Conservation (phyloP, 2,888 invertebrate species). For the Amaurobius ferox region DNA sequence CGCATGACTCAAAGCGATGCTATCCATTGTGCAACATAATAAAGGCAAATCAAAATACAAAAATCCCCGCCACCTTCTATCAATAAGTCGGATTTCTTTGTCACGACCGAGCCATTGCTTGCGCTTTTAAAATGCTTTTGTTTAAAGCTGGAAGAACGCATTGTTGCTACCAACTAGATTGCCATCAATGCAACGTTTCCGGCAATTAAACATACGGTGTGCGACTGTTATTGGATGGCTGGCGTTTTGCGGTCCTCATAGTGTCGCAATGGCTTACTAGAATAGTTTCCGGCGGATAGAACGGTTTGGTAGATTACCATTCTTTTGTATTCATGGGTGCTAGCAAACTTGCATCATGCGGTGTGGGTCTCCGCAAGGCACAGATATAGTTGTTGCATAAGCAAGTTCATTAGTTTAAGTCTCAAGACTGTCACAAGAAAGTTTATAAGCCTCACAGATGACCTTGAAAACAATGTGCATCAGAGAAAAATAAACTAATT, state of each 20-base stretch:
- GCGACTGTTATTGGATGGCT: slow-evolving; percentile 35
- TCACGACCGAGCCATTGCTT: slow-evolving; percentile 63
- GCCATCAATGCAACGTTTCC: slow-evolving; percentile 51
- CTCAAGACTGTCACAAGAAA: not conserved
- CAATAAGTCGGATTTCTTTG: slow-evolving; percentile 64
- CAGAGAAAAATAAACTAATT: too few relatives aligned
- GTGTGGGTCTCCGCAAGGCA: not conserved
- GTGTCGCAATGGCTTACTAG: slow-evolving; percentile 39
- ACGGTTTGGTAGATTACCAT: slow-evolving; percentile 3
- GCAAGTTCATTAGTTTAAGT: not conserved
- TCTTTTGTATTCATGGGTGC: not conserved
- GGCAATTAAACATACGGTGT: slow-evolving; percentile 60
- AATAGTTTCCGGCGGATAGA: slow-evolving; percentile 50
- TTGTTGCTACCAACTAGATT: slow-evolving; percentile 46
- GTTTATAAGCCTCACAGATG: not conserved
- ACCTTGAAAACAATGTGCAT: not conserved
- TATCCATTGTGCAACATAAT: slow-evolving; percentile 62
- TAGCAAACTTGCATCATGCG: not conserved
- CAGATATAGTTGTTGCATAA: not conserved
- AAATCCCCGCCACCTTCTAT: slow-evolving; percentile 54
- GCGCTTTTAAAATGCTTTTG: slow-evolving; percentile 64
- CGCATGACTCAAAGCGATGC: slow-evolving; percentile 64
- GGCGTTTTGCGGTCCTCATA: slow-evolving; percentile 20
- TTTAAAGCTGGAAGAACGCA: slow-evolving; percentile 43
- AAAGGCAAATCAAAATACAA: slow-evolving; percentile 56